Conservation (phyloP, 2,113 vertebrate species). For the Procapra przewalskii region DNA sequence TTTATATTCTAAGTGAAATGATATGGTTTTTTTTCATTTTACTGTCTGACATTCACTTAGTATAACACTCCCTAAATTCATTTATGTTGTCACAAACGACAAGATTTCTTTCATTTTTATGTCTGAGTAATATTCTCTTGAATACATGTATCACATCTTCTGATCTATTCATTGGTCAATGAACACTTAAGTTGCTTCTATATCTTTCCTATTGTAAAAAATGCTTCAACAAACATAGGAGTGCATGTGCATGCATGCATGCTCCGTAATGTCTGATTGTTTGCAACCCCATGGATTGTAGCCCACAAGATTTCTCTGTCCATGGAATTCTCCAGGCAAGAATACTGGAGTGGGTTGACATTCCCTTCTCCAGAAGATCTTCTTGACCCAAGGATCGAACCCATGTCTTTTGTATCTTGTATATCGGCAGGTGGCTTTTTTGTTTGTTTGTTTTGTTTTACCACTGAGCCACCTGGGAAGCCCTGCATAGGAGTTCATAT, state of each 20-base stretch:
- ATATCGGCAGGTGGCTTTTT: rapidly evolving
- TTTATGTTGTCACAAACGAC: neutral
- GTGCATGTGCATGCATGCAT: neutral
- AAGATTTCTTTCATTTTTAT: neutral
- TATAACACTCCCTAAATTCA: neutral
- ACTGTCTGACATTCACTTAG: neutral
- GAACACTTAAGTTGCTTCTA: neutral
- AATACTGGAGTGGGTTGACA: neutral
- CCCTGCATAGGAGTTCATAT: neutral
- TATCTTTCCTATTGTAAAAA: neutral
- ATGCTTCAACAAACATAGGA: neutral
- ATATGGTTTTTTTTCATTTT: neutral
- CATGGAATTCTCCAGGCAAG: neutral
- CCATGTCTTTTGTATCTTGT: neutral
- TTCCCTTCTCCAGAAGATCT: neutral
- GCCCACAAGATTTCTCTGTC: neutral
- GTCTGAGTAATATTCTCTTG: neutral
- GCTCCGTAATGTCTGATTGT: neutral
- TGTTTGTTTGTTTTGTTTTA: neutral
- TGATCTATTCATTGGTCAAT: neutral
- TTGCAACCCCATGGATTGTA: neutral
- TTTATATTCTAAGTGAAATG: neutral
- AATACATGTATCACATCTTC: neutral
- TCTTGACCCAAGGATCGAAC: neutral
- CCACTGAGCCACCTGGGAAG: neutral